Conservation (phyloP, 2,888 invertebrate species). For the Amphiduros pacificus region DNA sequence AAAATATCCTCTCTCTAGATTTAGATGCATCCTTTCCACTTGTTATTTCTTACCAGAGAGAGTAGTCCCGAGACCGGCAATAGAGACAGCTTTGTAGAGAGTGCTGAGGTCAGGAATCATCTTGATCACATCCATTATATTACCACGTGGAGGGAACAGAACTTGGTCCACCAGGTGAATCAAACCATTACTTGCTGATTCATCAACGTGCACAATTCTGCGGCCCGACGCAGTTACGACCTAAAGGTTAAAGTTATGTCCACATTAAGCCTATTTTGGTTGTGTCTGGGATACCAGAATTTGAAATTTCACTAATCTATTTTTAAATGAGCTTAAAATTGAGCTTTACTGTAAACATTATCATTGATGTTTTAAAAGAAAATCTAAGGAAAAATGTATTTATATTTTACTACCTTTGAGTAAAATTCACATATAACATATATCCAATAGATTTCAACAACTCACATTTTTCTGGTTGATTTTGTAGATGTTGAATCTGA, state of each 20-base stretch:
- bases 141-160: slow-evolving; percentile 40
- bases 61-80: slow-evolving; percentile 28
- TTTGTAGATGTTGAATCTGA: slow-evolving; percentile 37
- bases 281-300: background rate
- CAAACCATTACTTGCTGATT: slow-evolving; percentile 53
- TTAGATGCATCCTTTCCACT: background rate
- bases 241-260: slow-evolving; percentile 19
- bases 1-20: too few relatives aligned
- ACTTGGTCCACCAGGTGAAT: slow-evolving; percentile 54
- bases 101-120: slow-evolving; percentile 24
- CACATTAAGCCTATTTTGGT: too few relatives aligned
- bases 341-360: too few relatives aligned
- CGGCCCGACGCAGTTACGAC: slow-evolving; percentile 37
- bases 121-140: slow-evolving; percentile 33
- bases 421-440: background rate
- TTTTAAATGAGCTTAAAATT: too few relatives aligned
- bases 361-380: background rate
- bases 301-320: too few relatives aligned
- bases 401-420: too few relatives aligned
- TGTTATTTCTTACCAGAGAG: slow-evolving; percentile 23
- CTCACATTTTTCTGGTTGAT: slow-evolving; percentile 25
- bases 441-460: background rate
- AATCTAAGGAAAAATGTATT: too few relatives aligned
- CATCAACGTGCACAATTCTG: slow-evolving; percentile 35
- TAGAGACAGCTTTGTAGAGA: slow-evolving; percentile 32